phyloP scores from a whole-genome alignment of 2,113 vertebrate genomes.

The Vulpes lagopus region DNA sequence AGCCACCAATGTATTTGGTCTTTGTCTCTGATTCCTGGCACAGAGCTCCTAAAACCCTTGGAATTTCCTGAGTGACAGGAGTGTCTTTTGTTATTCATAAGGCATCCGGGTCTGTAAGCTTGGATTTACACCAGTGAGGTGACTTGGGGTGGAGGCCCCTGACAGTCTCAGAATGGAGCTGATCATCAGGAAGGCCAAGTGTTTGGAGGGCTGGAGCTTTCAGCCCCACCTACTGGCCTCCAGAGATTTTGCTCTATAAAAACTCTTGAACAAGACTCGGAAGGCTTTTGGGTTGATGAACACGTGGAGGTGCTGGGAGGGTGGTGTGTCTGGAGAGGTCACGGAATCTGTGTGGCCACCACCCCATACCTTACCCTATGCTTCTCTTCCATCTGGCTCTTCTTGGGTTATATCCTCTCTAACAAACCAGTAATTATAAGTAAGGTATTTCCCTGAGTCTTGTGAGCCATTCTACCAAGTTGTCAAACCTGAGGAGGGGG shows the following conservation, averaged over 20 bases:
- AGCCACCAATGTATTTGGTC: background rate
- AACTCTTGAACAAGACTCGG: background rate
- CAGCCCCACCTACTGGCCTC: background rate
- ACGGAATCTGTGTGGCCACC: background rate
- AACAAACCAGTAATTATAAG: background rate
- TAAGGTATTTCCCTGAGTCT: background rate
- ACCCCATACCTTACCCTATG: fast-evolving
- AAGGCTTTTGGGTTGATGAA: background rate
- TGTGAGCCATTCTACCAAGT: background rate
- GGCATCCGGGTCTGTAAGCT: background rate
- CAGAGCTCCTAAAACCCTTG: background rate
- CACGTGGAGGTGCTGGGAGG: too few relatives aligned
- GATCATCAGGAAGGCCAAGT: background rate
- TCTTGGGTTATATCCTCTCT: background rate
- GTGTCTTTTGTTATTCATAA: background rate
- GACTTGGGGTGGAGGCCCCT: background rate
- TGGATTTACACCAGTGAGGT: background rate
- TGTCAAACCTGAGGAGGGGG: background rate
- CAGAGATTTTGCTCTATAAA: background rate
- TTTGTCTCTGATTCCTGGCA: background rate
- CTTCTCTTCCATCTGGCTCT: background rate
- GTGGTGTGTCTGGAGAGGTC: too few relatives aligned
- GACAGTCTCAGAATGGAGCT: background rate
- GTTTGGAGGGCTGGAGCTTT: background rate
- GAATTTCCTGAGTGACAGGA: background rate